Evolutionary conservation across 2,113 vertebrate genomes (phyloP), one percentile per base, ranked within the genome.

Genomic region (Mohoua ochrocephala): DNA sequence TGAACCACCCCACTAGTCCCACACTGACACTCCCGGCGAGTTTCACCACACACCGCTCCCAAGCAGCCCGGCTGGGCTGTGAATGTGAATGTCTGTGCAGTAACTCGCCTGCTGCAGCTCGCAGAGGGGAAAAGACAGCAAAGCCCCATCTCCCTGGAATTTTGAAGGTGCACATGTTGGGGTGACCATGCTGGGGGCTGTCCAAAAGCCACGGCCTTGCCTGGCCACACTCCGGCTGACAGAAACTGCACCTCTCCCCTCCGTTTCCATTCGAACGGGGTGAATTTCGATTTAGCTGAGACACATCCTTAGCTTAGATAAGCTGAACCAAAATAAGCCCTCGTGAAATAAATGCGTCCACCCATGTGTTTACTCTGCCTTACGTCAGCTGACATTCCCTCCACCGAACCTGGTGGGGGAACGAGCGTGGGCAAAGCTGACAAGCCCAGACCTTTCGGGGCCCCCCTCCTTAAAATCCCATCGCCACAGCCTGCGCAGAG

Each of bases 401-500:
- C 50, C 52, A 23, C 53, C 42, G 44, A 42, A 92, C 56, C 83
- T 5, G 37, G 4, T 9, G n/a, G 1, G n/a, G 1, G 30, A 35
- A 1, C 1, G 8, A 68, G 90, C 7, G 1, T 6, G 59, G 88
- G 82, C 75, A 92, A 47, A 61, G 17, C 57, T 0, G 16, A 20
- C 19, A 3, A 70, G 14, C 71, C 50, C 68, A 26, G 42, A 54
- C 9, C 16, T 45, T 80, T 9, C 0, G 8, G 50, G 27, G 1
- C 8, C 37, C 52, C 49, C 49, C 9, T 57, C 24, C 69, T 53
- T 11, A 18, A 64, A 76, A 41, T 6, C 31, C 57, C 24, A 45
- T 0, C 0, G 0, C 23, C 81, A 50, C 77, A 73, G 64, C 21
- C 35, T 4, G 26, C 0, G 2, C 57, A 44, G 63, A 49, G 16